Base-by-base conservation (phyloP, 2,113 vertebrate species). In the Anhinga rufa region DNA sequence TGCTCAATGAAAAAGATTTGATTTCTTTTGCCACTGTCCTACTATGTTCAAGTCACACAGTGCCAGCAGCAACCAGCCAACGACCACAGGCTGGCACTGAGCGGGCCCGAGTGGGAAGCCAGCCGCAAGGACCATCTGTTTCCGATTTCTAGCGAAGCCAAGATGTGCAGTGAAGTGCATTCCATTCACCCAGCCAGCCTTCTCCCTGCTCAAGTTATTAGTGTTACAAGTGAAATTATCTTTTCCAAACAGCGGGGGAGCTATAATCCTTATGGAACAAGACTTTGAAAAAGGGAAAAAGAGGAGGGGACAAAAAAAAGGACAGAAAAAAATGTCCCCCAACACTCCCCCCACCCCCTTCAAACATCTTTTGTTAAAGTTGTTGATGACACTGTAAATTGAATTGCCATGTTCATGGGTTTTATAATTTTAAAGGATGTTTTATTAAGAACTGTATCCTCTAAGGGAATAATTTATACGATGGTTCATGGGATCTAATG, bases 61-160 rank as follows among this genome's bases (percentile, higher is more conserved):
- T 98, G 98, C 98, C 99, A 98, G 98, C 98, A 99, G 98, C 98
- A 98, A 98, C 98, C 98, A 98, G 98, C 98, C 98, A 98, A 98
- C 98, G 98, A 98, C 98, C 98, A 98, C 98, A 98, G 98, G 98
- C 98, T 99, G 98, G 98, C 98, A 98, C 97, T 91, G 96, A 98
- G 97, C 97, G 97, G 98, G 98, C 98, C 98, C 94, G 97, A 98
- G 98, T 98, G 98, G 98, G 98, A 98, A 98, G 98, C 97, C 98
- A 98, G 99, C 99, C 99, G 98, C 98, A 98, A 98, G 98, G 98
- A 98, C 99, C 99, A 99, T 99, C 99, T 99, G 99, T 98, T 99
- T 98, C 98, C 97, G 97, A 98, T 98, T 98, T 98, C 98, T 98
- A 97, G 97, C 97, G 89, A 98, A 98, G 98, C 99, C 99, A 99